Evolutionary conservation across 2,797 vertebrate genomes (phyloP), one percentile per base, ranked within the genome.

Genomic region (Zenarchopterus dispar): DNA sequence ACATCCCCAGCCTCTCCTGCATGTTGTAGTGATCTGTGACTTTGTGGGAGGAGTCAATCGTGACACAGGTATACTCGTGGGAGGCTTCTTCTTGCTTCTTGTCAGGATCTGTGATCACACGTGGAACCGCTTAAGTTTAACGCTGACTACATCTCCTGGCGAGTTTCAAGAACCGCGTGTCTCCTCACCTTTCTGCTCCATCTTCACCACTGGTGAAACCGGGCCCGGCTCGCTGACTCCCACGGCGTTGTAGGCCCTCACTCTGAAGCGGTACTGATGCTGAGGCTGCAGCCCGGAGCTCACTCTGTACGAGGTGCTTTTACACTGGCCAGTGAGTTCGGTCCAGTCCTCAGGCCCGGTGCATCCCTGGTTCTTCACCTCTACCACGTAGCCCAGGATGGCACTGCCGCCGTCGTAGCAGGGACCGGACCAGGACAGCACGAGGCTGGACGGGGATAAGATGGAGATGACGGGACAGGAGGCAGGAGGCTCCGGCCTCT

Each of bases 1-100:
- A 97, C 95, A 93, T 92, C 70, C 96, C 95, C 15, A 97, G 88
- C 80, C 95, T 95, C 81, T 97, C 95, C 80, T 92, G 88, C 69
- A 91, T 70, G 0, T 24, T 70, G 82, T 95, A 97, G 41, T 93
- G 73, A 1, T 96, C 94, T 0, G 63, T 91, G 67, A 94, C 90
- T 77, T 92, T 93, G 73, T 94, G 81, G 16, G 65, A 50, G 17
- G 85, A 89, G 75, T 94, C 92, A 50, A 96, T 72, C 0, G 84
- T 85, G 77, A 96, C 90, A 0, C 73, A 52, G 0, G 54, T 9
- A 63, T 80, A 92, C 1, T 62, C 71, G 36, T 67, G 79, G 6
- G 64, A 63, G 17, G 81, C 74, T n/a, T 85, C 84, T 23, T 67
- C 69, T 58, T 80, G 73, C 11, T 21, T 52, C 44, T 80, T 77